Conservation (phyloP, 2,888 invertebrate genomes). For the Malacosoma neustria region DNA sequence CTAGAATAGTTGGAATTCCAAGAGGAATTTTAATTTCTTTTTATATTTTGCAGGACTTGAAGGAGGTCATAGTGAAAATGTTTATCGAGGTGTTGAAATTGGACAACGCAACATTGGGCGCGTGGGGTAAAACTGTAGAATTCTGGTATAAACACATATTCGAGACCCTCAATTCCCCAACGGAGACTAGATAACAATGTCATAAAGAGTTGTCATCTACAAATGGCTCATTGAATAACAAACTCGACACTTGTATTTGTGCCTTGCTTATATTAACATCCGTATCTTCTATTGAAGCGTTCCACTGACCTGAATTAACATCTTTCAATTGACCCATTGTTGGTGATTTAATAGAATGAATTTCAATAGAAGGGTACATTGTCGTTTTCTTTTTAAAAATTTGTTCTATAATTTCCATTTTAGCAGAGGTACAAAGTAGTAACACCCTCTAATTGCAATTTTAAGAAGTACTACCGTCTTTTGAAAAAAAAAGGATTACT, state of each 20-base stretch:
- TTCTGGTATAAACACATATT: slow-evolving; percentile 67
- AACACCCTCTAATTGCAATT: too few species aligned
- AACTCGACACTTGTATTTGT: slow-evolving; percentile 11
- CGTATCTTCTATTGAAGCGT: background rate
- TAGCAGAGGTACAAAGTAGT: too few species aligned
- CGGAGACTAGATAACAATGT: slow-evolving; percentile 26
- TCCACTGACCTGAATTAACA: background rate
- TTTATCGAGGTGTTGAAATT: slow-evolving; percentile 57
- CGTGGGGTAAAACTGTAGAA: slow-evolving; percentile 60
- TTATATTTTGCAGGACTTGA: slow-evolving; percentile 45
- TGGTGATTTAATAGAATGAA: too few species aligned
- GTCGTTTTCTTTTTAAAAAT: too few species aligned
- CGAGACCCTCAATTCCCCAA: slow-evolving; percentile 29
- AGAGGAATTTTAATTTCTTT: too few species aligned
- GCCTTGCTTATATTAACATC: background rate
- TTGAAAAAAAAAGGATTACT: too few species aligned
- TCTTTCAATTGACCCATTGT: too few species aligned
- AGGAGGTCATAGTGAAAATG: slow-evolving; percentile 58
- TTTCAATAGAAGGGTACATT: too few species aligned
- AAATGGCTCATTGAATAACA: slow-evolving; percentile 16
- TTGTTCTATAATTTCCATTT: too few species aligned
- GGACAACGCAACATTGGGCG: slow-evolving; percentile 43
- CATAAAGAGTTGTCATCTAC: slow-evolving; percentile 17
- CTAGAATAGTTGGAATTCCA: too few species aligned
- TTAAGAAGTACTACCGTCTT: too few species aligned